phyloP scores from a whole-genome alignment of 2,113 vertebrate species.

The Cichladusa arquata region DNA sequence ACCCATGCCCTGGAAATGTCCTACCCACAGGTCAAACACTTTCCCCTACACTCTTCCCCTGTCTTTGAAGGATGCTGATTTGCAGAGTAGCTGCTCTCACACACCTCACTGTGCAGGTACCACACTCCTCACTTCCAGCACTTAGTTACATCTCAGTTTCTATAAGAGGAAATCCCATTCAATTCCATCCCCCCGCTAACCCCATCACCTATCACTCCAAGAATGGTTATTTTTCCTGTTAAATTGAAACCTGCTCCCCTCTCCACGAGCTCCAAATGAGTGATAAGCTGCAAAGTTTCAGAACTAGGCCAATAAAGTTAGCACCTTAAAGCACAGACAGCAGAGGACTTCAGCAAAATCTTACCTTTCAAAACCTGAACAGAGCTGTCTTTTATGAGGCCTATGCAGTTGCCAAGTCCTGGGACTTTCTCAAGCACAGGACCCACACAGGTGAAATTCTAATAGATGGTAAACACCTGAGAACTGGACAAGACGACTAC shows the following conservation, averaged over 20 bases:
- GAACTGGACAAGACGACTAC: conserved; percentile 68
- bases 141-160: conserved; percentile 50
- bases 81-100: conserved; percentile 35
- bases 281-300: conserved; percentile 68
- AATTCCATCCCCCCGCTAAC: background rate
- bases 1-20: conserved; percentile 51
- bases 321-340: conserved; percentile 62
- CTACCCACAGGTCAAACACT: conserved; percentile 39
- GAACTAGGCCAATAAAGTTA: conserved; percentile 72
- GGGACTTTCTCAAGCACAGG: conserved; percentile 71
- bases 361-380: conserved; percentile 80
- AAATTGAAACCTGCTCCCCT: conserved; percentile 56
- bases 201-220: conserved; percentile 1
- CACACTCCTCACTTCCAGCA: conserved; percentile 16
- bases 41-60: background rate
- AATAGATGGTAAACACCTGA: conserved; percentile 75
- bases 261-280: conserved; percentile 49
- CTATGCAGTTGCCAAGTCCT: conserved; percentile 76
- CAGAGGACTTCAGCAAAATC: conserved; percentile 71
- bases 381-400: conserved; percentile 76
- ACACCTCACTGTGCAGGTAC: conserved; percentile 37
- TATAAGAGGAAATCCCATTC: conserved; percentile 57
- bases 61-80: background rate
- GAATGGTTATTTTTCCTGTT: conserved; percentile 34
- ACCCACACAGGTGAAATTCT: conserved; percentile 71